Evolutionary conservation across 2,888 invertebrate genomes (phyloP), one percentile per base, ranked within the genome.

Genomic region (Crossocerus cetratus): DNA sequence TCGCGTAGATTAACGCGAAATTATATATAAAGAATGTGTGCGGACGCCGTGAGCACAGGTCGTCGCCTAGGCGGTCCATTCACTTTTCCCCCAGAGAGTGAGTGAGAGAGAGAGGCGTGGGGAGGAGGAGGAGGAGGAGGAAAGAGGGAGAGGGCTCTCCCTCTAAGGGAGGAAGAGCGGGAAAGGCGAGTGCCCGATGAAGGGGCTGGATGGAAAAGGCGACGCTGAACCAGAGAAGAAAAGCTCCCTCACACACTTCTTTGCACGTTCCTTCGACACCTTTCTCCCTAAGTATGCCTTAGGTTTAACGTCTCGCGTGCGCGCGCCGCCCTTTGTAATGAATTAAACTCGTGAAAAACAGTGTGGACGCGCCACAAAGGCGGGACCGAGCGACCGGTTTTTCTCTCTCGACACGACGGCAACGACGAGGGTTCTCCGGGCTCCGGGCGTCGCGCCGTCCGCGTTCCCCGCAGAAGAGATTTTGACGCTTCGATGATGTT

Each of bases 1-100:
- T 90, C 89, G 87, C 89, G 90, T 89, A 90, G 91, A 91, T 91
- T 91, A 91, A 91, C 91, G 91, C 87, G 87, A 90, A 91, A 91
- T 91, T 91, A 91, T 90, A 90, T 90, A 90, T 90, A 91, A 91
- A 91, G 86, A 89, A 87, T 88, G 82, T 86, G 83, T 84, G 78
- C 80, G 74, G 72, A 77, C 76, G 76, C 74, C 74, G 82, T 83
- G 81, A 77, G 84, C 82, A 82, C 81, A 83, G 78, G 74, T 81
- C 79, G 83, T 72, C 82, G 77, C 32, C 32, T 4, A 32, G 32
- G 32, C 11, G 32, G 32, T 32, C 84, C 83, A 83, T 82, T 81
- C 80, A 71, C 70, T 70, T 67, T 58, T 56, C 59, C 75, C 64
- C 44, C 54, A 20, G 18, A 32, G 43, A 11, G 49, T 2, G 49